Conservation (phyloP, 1,140 invertebrate species). For the Zeugodacus cucurbitae region DNA sequence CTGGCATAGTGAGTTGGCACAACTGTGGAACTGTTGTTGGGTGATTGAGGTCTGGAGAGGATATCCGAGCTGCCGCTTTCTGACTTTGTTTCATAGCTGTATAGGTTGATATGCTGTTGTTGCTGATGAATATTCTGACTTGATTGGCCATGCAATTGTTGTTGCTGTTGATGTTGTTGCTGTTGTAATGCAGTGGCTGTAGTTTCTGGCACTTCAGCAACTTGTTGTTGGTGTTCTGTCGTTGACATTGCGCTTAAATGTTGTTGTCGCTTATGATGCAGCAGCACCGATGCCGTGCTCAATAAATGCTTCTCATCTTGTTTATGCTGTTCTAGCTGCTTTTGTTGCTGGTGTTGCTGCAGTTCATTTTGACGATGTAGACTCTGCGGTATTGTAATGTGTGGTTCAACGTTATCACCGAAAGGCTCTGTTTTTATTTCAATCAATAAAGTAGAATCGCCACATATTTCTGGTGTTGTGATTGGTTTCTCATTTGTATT, state of each 20-base stretch:
- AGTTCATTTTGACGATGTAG: neutral
- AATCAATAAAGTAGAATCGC: neutral
- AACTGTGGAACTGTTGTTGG: slow-evolving; percentile 50
- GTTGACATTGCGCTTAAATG: neutral
- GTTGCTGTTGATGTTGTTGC: slow-evolving; percentile 21
- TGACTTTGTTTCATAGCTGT: slow-evolving; percentile 61
- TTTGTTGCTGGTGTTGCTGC: neutral
- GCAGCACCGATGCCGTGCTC: slow-evolving; percentile 30
- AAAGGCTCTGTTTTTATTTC: slow-evolving; percentile 58
- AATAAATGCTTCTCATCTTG: neutral
- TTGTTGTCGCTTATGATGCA: slow-evolving; percentile 40
- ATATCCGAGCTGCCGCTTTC: slow-evolving; percentile 64
- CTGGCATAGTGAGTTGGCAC: slow-evolving; percentile 49
- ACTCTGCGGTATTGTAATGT: slow-evolving; percentile 20
- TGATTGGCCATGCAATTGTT: neutral
- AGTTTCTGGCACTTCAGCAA: neutral
- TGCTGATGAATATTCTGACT: slow-evolving; percentile 35
- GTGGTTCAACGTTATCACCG: slow-evolving; percentile 45
- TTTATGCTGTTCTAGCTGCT: slow-evolving; percentile 37
- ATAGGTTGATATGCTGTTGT: slow-evolving; percentile 49
- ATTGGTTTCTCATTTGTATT: slow-evolving; percentile 41
- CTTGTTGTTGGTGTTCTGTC: neutral
- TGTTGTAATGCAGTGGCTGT: slow-evolving; percentile 21
- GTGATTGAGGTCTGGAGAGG: slow-evolving; percentile 62
- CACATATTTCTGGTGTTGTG: slow-evolving; percentile 44